Evolutionary conservation across 2,888 invertebrate genomes (phyloP), one percentile per base, ranked within the genome.

Genomic region (Pristionchus maxplancki): DNA sequence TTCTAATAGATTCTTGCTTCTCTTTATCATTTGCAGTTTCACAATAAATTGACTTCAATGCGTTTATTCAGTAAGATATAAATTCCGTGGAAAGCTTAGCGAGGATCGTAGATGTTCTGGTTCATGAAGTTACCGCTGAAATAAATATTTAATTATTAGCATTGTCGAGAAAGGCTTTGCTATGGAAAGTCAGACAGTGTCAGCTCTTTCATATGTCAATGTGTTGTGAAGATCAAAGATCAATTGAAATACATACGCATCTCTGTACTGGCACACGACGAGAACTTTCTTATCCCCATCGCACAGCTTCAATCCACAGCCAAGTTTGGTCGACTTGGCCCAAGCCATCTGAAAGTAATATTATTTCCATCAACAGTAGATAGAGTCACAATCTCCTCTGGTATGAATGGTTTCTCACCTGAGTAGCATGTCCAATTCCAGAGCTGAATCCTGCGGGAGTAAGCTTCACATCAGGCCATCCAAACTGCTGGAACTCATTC

Each of bases 361-460:
- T n/a, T n/a, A n/a, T n/a, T n/a, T n/a, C n/a, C n/a, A n/a, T n/a
- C n/a, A n/a, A n/a, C n/a, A n/a, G n/a, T n/a, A n/a, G n/a, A n/a
- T n/a, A n/a, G n/a, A n/a, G n/a, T n/a, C n/a, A n/a, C n/a, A n/a
- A n/a, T n/a, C n/a, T n/a, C n/a, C n/a, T n/a, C n/a, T n/a, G n/a
- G n/a, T n/a, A n/a, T n/a, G n/a, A n/a, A n/a, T n/a, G n/a, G 13
- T 11, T 50, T 50, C 4, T 11, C 17, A 84, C 84, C 62, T 84
- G 84, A 58, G 84, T 84, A 58, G 84, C 84, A n/a, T 84, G 84
- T 62, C 84, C 84, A 37, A 84, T 58, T 58, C 84, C 84, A 24
- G 84, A 58, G 62, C 44, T 84, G 62, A 84, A 84, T 1, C 34
- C 84, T 6, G 37, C 84, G 17, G 34, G 37, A 15, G 84, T 84